These are phyloP conservation scores for Ophthalmolycus amberensis DNA, from an alignment of 2,113 vertebrate genomes.

Conservation along the genomic window DNA sequence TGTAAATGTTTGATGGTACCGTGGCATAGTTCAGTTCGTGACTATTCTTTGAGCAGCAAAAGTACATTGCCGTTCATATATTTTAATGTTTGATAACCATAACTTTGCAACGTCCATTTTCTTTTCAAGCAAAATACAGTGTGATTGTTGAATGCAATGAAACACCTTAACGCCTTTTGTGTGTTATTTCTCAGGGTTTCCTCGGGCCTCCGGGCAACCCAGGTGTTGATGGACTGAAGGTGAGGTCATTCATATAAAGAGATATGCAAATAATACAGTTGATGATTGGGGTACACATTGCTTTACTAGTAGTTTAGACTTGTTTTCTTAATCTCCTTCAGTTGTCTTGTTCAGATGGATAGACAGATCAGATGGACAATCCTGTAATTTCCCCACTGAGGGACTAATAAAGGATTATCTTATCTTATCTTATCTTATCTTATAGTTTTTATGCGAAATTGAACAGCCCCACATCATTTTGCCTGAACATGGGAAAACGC, in stretches of 20 bases:
- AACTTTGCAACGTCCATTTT: not conserved
- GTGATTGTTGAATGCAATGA: not conserved
- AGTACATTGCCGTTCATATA: not conserved
- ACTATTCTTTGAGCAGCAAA: not conserved
- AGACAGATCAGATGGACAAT: too few species aligned
- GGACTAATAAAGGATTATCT: too few species aligned
- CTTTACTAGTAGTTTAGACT: not conserved
- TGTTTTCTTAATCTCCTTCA: not conserved
- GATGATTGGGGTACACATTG: not conserved
- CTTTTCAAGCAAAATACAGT: not conserved
- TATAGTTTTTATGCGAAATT: not conserved
- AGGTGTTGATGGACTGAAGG: conserved; percentile 92
- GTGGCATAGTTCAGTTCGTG: conserved; percentile 5
- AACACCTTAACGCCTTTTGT: conserved; percentile 13
- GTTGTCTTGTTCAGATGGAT: not conserved
- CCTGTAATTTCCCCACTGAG: too few species aligned
- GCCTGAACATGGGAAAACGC: not conserved
- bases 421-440: too few species aligned
- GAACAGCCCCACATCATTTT: not conserved
- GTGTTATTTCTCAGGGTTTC: conserved; percentile 85
- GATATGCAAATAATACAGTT: not conserved
- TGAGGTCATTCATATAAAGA: conserved; percentile 76
- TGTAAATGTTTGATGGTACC: not conserved
- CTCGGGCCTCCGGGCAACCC: conserved; percentile 88
- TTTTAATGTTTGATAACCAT: not conserved